Evolutionary conservation across 2,888 invertebrate species (phyloP), one percentile per base, ranked within the genome.

Genomic region (Odontocolon sp.): DNA sequence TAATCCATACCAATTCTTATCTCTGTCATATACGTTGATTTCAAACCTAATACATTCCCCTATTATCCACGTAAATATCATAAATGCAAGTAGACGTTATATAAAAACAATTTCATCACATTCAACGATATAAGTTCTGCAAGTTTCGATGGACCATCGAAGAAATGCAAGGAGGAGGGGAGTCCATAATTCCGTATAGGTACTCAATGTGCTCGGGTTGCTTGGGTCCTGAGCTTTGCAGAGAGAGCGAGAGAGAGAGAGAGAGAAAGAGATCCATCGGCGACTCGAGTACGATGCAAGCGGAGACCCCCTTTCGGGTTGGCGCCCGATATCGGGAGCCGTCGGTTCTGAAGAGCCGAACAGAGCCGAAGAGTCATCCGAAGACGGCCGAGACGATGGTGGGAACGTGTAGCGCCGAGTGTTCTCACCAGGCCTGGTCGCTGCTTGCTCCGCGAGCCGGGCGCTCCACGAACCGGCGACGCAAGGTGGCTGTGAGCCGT

Each of bases 391-490:
- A 89, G 87, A 85, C 83, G 87, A 88, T 89, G 90, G 90, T 90
- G 90, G 90, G 90, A 90, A 90, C 90, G 87, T 84, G 83, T 86
- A 87, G 87, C 87, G 85, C 85, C 84, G 86, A 86, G 85, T 87
- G 90, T 90, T 90, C 90, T 89, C 90, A 89, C 89, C 89, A 82
- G 84, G 81, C 56, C 66, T 59, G 57, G 52, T 67, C 73, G 66
- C 74, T 57, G 70, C 59, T 69, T 57, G 70, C 72, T 75, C 71
- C 61, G 47, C 64, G 59, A 74, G 66, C 57, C 38, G 57, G 31
- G 56, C 63, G 66, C 73, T 59, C 14, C 70, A 70, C 72, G 61
- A 73, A 77, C 78, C 70, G 57, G 70, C 72, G 77, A 75, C 74
- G 78, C 80, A 80, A 79, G 81, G 80, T 79, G 79, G 78, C 79